A percentile compares a stretch with the other conserved stretches of the same genome.
phyloP scores from a whole-genome alignment of 2,888 invertebrate species.

The Oscheius sp. region DNA sequence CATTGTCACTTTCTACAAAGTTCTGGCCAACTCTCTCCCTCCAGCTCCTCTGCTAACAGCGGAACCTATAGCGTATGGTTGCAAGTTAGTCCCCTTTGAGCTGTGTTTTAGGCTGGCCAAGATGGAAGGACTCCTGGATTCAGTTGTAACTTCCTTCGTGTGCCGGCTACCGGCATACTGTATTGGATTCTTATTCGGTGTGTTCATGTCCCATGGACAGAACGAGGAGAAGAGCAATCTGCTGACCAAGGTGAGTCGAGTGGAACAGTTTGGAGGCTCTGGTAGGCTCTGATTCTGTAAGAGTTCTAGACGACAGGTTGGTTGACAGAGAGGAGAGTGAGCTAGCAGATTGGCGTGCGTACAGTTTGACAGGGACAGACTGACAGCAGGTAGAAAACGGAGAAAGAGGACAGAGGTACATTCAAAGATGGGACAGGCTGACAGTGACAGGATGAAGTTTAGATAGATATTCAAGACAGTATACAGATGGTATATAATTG shows the following conservation, averaged over 20 bases:
- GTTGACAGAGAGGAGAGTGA: too few relatives aligned
- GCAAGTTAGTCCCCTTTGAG: not conserved
- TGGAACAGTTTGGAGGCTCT: not conserved
- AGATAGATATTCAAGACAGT: too few relatives aligned
- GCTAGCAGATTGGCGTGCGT: too few relatives aligned
- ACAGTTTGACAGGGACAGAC: too few relatives aligned
- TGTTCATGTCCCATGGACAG: constrained; percentile 40
- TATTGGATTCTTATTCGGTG: constrained; percentile 59
- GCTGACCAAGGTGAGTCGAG: not conserved
- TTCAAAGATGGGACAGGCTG: too few relatives aligned
- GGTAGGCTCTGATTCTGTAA: too few relatives aligned
- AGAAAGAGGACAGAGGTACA: too few relatives aligned
- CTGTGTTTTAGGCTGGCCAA: constrained; percentile 39
- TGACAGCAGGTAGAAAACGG: too few relatives aligned
- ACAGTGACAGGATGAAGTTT: too few relatives aligned
- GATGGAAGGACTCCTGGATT: constrained; percentile 40
- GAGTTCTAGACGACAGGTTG: too few relatives aligned
- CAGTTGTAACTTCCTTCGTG: constrained; percentile 44
- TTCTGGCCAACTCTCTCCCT: constrained; percentile 46
- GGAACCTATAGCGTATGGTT: constrained; percentile 50
- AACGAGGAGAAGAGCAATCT: not conserved
- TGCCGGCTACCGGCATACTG: constrained; percentile 46
- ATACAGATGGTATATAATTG: too few relatives aligned
- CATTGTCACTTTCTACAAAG: constrained; percentile 42
- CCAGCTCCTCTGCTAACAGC: constrained; percentile 60